Evolutionary conservation across 1,140 invertebrate genomes (phyloP).

Genomic region (Telenomus remus): DNA sequence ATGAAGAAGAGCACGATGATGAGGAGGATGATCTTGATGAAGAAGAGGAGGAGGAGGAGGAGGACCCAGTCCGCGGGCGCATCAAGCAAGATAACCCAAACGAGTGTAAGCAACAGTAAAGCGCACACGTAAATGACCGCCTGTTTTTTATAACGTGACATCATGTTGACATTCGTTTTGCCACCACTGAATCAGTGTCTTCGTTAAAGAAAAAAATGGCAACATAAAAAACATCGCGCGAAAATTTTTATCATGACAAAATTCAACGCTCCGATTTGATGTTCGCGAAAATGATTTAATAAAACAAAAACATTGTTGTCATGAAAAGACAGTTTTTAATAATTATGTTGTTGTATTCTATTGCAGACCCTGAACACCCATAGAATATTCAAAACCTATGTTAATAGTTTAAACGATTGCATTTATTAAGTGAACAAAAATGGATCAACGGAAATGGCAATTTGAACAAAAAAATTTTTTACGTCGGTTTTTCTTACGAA

Average conservation of each 20-base stretch:
- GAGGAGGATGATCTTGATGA: slow-evolving; percentile 71
- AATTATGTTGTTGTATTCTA: slow-evolving; percentile 69
- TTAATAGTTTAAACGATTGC: slow-evolving; percentile 33
- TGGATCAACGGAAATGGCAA: no score
- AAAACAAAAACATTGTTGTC: slow-evolving; percentile 12
- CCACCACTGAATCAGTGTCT: slow-evolving; percentile 16
- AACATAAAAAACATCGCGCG: no score
- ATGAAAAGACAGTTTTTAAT: slow-evolving; percentile 45
- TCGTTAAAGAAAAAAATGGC: slow-evolving; percentile 5
- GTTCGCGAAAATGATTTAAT: background rate
- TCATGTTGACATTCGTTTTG: slow-evolving; percentile 28
- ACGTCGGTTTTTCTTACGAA: no score
- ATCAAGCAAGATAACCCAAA: slow-evolving; percentile 56
- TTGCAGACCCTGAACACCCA: slow-evolving; percentile 60
- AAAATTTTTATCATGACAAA: no score
- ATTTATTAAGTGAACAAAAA: no score
- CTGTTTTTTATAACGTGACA: slow-evolving; percentile 33
- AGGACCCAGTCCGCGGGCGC: slow-evolving; percentile 39
- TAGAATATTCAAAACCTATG: slow-evolving; percentile 59
- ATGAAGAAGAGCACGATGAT: slow-evolving; percentile 77
- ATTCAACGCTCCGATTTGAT: no score
- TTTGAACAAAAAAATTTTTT: no score
- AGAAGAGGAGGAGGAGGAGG: slow-evolving; percentile 72
- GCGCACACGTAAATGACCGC: slow-evolving; percentile 3
- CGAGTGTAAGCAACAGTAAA: slow-evolving; percentile 77